Percentiles rank a stretch among this genome's conserved stretches.
Conservation (phyloP, 2,113 vertebrate species). For the Phoxinus phoxinus region DNA sequence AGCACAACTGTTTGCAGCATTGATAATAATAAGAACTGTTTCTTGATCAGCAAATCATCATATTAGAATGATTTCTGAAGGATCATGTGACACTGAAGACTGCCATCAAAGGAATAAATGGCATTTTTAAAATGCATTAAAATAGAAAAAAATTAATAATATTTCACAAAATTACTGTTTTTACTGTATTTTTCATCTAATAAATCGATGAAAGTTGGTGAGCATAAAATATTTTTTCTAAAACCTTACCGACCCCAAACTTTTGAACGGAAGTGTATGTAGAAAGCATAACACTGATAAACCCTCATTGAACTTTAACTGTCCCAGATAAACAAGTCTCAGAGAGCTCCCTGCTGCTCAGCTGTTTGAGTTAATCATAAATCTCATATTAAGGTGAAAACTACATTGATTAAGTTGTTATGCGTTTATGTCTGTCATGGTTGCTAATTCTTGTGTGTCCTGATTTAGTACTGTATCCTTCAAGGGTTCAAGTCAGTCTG, state of each 20-base stretch:
- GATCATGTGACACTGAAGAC: not conserved
- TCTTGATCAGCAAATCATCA: not conserved
- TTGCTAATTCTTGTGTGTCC: not conserved
- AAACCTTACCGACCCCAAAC: not conserved
- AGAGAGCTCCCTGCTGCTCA: not conserved
- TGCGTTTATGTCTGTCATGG: not conserved
- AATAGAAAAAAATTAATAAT: not conserved
- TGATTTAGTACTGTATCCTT: not conserved
- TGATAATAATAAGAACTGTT: not conserved
- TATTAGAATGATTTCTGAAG: not conserved
- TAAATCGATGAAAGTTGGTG: not conserved
- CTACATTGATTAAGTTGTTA: not conserved
- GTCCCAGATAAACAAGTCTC: conserved; percentile 49
- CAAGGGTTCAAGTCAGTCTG: not conserved
- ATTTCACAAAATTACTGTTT: not conserved
- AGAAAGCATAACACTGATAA: conserved; percentile 8
- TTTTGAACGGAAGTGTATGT: not conserved
- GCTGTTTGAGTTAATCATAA: conserved; percentile 46
- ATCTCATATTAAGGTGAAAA: too few species aligned
- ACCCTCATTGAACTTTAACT: conserved; percentile 39
- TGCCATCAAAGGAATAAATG: not conserved
- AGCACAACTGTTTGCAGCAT: not conserved
- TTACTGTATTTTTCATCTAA: not conserved
- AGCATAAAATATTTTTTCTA: not conserved
- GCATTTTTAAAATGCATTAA: not conserved